These are phyloP conservation scores for Hypsibius dujardini DNA, from an alignment of 1,140 invertebrate species.

Conservation along the genomic window DNA sequence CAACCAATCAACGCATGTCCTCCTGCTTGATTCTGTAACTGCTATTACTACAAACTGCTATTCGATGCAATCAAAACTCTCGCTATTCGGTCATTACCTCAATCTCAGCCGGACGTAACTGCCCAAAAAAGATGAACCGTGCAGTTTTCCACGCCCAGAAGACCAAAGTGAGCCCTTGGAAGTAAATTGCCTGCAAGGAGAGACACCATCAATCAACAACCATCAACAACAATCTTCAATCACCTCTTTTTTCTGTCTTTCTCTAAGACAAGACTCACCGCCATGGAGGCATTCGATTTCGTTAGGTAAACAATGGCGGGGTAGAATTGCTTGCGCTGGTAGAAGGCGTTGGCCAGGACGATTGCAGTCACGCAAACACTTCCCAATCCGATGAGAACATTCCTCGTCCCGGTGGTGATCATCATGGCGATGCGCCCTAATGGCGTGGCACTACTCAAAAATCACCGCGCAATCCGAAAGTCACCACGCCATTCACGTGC, in stretches of 20 bases:
- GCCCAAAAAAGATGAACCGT: slow-evolving; percentile 91
- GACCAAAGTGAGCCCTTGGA: slow-evolving; percentile 93
- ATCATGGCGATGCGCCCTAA: no score
- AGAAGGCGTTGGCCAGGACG: slow-evolving; percentile 91
- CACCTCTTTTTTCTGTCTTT: no score
- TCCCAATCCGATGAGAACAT: slow-evolving; percentile 24
- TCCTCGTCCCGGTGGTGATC: no score
- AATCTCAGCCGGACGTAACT: slow-evolving; percentile 83
- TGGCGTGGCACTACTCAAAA: no score
- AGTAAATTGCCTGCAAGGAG: slow-evolving; percentile 67
- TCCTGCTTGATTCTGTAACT: no score
- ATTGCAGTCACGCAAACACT: slow-evolving; percentile 53
- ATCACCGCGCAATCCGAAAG: no score
- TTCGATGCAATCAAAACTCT: slow-evolving; percentile 19
- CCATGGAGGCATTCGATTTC: slow-evolving; percentile 97
- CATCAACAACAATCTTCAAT: no score
- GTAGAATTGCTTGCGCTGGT: slow-evolving; percentile 98
- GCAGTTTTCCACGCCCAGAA: slow-evolving; percentile 83
- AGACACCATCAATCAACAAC: no score
- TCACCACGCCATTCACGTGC: no score
- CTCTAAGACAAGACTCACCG: slow-evolving; percentile 75
- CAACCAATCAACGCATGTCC: no score
- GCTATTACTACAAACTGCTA: no score
- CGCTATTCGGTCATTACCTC: slow-evolving; percentile 47
- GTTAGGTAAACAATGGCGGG: slow-evolving; percentile 97